Evolutionary conservation across 1,140 invertebrate genomes (phyloP).

Genomic region (Drosophila simulans): DNA sequence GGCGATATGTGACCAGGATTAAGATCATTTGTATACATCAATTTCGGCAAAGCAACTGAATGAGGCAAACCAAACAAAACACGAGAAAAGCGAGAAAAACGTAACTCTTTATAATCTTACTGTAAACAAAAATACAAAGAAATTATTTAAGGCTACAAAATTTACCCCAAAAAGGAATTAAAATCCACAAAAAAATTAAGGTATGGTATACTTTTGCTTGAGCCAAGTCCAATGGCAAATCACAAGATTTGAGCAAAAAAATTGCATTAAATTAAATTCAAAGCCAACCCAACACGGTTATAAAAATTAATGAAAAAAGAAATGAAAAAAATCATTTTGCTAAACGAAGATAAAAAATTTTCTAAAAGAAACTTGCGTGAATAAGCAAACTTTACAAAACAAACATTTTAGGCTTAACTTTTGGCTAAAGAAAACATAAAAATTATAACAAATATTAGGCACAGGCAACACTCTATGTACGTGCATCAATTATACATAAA

Average conservation of each 20-base stretch:
- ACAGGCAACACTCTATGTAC: slow-evolving; percentile 47
- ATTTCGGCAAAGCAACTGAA: slow-evolving; percentile 81
- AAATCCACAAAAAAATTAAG: slow-evolving; percentile 33
- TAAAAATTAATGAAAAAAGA: slow-evolving; percentile 50
- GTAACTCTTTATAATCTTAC: slow-evolving; percentile 59
- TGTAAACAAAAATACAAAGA: slow-evolving; percentile 77
- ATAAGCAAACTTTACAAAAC: slow-evolving; percentile 41
- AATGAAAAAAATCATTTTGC: slow-evolving; percentile 34
- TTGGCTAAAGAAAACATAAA: slow-evolving; percentile 64
- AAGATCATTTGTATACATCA: slow-evolving; percentile 72
- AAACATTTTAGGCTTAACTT: slow-evolving; percentile 78
- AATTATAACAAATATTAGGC: slow-evolving; percentile 64
- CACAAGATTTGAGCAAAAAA: slow-evolving; percentile 34
- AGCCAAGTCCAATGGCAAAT: slow-evolving; percentile 61
- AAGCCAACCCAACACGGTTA: slow-evolving; percentile 63
- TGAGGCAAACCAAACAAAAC: slow-evolving; percentile 65
- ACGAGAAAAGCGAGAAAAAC: slow-evolving; percentile 6
- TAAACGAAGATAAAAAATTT: slow-evolving; percentile 45
- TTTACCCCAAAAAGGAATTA: slow-evolving; percentile 53
- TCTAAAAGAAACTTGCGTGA: slow-evolving; percentile 70
- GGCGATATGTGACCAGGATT: slow-evolving; percentile 39
- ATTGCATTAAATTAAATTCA: slow-evolving; percentile 48
- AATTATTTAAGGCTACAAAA: slow-evolving; percentile 80
- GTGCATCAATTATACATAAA: slow-evolving; percentile 55
- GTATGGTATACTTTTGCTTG: slow-evolving; percentile 72